These are phyloP conservation scores for Chaetops frenatus DNA, from an alignment of 2,113 vertebrate genomes.

Conservation along the genomic window DNA sequence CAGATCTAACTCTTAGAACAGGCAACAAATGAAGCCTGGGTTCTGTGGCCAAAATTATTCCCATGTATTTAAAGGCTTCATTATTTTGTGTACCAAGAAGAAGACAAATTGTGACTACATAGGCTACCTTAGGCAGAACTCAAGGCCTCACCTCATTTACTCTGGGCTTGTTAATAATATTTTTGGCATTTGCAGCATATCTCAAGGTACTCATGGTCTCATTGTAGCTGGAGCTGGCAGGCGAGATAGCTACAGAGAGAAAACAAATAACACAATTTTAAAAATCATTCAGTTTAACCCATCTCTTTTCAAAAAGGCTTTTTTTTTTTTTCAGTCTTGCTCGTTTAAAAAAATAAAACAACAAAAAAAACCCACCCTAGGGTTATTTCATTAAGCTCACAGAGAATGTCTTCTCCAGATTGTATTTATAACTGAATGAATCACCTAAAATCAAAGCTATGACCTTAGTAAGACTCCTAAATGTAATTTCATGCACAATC, in stretches of 20 bases:
- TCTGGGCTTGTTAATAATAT: conserved; percentile 92
- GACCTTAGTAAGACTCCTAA: neutral
- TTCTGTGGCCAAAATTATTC: neutral
- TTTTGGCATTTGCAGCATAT: conserved; percentile 93
- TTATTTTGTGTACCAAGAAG: neutral
- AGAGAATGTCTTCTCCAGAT: neutral
- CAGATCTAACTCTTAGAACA: neutral
- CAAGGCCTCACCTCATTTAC: conserved; percentile 88
- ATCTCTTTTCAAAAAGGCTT: neutral
- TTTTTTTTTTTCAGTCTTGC: neutral
- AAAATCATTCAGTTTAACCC: neutral
- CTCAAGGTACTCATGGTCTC: conserved; percentile 96
- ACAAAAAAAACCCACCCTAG: neutral
- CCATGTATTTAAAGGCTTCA: neutral
- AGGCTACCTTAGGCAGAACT: neutral
- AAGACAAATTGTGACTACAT: neutral
- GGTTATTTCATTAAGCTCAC: neutral
- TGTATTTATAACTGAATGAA: neutral
- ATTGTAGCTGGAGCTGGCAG: conserved; percentile 87
- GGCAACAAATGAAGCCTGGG: neutral
- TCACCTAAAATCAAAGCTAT: neutral
- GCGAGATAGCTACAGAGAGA: conserved; percentile 83
- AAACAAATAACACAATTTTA: neutral
- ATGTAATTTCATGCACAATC: neutral
- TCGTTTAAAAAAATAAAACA: neutral